Conservation (phyloP, 2,888 invertebrate species). For the Sepioteuthis lessoniana region DNA sequence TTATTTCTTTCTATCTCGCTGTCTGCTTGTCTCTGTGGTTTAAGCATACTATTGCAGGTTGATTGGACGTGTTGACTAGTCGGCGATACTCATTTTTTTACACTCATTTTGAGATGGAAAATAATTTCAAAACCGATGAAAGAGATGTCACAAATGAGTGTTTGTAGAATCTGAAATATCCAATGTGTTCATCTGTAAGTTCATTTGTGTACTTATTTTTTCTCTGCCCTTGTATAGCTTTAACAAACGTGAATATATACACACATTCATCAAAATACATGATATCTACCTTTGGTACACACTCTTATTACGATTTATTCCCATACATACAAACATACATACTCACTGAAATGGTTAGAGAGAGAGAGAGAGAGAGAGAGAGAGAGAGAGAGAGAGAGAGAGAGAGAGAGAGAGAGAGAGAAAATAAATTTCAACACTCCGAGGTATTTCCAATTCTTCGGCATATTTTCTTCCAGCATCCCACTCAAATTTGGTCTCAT, state of each 20-base stretch:
- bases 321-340: neutral
- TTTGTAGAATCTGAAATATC: too few species aligned
- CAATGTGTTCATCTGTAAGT: too few species aligned
- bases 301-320: neutral
- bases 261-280: neutral
- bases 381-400: neutral
- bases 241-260: neutral
- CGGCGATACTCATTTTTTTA: neutral
- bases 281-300: neutral
- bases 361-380: slow-evolving; percentile 5
- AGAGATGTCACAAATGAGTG: too few species aligned
- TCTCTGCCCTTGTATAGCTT: too few species aligned
- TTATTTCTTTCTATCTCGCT: too few species aligned
- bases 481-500: too few species aligned
- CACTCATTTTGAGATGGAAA: neutral
- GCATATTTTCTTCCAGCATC: neutral
- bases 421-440: neutral
- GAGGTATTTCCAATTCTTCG: neutral
- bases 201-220: too few species aligned
- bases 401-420: neutral
- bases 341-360: neutral
- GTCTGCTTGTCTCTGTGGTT: too few species aligned
- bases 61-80: too few species aligned
- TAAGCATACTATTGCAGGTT: too few species aligned
- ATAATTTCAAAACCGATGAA: too few species aligned